Evolutionary conservation across 2,888 invertebrate genomes (phyloP), one percentile per base, ranked within the genome.

Genomic region (Sabatieria punctata): DNA sequence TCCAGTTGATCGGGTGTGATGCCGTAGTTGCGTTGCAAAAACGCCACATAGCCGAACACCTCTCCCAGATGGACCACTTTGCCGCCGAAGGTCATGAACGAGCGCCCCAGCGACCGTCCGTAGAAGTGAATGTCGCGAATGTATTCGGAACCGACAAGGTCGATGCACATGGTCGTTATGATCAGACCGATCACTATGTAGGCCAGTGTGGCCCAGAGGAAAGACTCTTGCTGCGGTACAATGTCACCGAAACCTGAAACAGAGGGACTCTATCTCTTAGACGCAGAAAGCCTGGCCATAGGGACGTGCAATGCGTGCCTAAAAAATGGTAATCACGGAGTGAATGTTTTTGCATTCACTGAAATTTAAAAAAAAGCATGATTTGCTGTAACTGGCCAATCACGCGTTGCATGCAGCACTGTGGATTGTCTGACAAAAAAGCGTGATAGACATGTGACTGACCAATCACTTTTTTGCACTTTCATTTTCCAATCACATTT

Each of bases 61-160:
- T 64, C 64, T 24, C 63, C 61, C 37, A 64, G 54, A 45, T 64
- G 63, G 6, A 64, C 61, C 23, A 63, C 61, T 52, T 63, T 63
- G 37, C 63, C 63, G 30, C 64, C 64, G 47, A 64, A 58, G 4
- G 60, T 61, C 55, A 65, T 55, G 50, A 64, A 60, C 15, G 57
- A 53, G 33, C 46, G 25, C 15, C 63, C 61, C n/a, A 64, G 49
- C 47, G 55, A 57, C 22, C 64, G 55, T 19, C 64, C 64, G 50
- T 65, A 65, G 51, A 60, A 63, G 53, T 64, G 64, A 33, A 64
- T 63, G 50, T 65, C 64, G 37, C 62, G 57, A 42, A 64, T 64
- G 51, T 64, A 64, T 47, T 60, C 64, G 43, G 56, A 57, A 26
- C 64, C 64, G 23, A 64, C 64, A 21, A 64, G 55, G 49, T 65